Evolutionary conservation across 1,140 invertebrate genomes (phyloP).

Genomic region (Sycophila sp.): DNA sequence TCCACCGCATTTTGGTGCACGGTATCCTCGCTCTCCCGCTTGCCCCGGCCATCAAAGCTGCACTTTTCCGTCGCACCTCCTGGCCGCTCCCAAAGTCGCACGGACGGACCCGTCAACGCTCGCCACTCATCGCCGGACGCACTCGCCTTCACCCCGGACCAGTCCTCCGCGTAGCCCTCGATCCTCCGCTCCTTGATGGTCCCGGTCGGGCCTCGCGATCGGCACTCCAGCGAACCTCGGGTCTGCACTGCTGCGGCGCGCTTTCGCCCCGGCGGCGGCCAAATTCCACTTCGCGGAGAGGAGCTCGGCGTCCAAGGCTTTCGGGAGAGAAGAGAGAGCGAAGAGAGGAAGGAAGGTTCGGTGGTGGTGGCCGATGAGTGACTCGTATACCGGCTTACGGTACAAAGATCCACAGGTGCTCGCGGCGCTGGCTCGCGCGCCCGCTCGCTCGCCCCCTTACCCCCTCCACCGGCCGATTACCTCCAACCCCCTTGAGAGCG

Average conservation of each 20-base stretch:
- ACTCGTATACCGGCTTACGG: constrained; percentile 59
- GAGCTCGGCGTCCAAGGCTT: neutral
- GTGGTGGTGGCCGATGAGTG: constrained; percentile 64
- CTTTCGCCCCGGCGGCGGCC: no score
- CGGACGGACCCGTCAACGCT: no score
- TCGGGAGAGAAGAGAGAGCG: neutral
- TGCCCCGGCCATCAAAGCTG: constrained; percentile 3
- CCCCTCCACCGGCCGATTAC: constrained; percentile 40
- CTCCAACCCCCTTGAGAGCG: constrained; percentile 22
- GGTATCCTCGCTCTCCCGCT: neutral
- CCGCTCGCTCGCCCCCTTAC: constrained; percentile 38
- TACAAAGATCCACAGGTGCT: constrained; percentile 65
- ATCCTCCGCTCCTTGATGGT: no score
- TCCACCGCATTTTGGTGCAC: constrained; percentile 45
- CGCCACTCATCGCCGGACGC: no score
- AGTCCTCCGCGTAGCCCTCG: no score
- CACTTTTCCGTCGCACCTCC: constrained; percentile 14
- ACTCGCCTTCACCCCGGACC: no score
- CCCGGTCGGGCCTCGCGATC: neutral
- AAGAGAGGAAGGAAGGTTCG: constrained; percentile 29
- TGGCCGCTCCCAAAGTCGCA: no score
- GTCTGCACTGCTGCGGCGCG: no score
- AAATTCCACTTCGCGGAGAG: no score
- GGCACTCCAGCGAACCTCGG: neutral
- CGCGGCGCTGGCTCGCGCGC: constrained; percentile 49